Conservation (phyloP, 2,797 vertebrate genomes). For the Hydrophis major region DNA sequence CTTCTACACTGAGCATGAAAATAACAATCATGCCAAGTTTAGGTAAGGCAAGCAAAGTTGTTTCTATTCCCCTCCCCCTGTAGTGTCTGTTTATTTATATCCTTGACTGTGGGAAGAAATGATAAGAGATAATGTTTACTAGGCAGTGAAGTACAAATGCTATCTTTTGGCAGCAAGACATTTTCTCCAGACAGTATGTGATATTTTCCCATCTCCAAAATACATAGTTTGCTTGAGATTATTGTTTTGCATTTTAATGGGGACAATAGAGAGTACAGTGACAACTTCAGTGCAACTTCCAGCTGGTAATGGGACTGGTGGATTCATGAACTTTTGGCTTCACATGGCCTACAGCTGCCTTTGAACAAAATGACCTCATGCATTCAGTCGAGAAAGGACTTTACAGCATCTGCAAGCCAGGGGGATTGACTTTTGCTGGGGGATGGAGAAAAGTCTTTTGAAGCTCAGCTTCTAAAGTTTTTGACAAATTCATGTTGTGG, state of each 20-base stretch:
- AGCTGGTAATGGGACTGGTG: background rate
- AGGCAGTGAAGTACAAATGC: background rate
- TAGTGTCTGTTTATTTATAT: background rate
- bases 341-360: slow-evolving; percentile 42
- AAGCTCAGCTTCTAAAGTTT: background rate
- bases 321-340: slow-evolving; percentile 42
- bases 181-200: background rate
- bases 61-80: background rate
- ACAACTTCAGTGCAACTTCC: background rate
- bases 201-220: background rate
- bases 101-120: background rate
- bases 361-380: slow-evolving; percentile 64
- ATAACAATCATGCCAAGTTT: background rate
- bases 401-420: background rate
- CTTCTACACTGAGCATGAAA: background rate
- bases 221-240: background rate
- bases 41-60: background rate
- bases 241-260: slow-evolving; percentile 6
- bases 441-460: background rate
- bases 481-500: background rate
- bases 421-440: background rate
- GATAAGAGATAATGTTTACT: background rate
- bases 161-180: background rate
- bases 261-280: background rate
- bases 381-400: slow-evolving; percentile 1